phyloP scores from a whole-genome alignment of 2,113 vertebrate genomes.

The Erpornis zantholeuca region DNA sequence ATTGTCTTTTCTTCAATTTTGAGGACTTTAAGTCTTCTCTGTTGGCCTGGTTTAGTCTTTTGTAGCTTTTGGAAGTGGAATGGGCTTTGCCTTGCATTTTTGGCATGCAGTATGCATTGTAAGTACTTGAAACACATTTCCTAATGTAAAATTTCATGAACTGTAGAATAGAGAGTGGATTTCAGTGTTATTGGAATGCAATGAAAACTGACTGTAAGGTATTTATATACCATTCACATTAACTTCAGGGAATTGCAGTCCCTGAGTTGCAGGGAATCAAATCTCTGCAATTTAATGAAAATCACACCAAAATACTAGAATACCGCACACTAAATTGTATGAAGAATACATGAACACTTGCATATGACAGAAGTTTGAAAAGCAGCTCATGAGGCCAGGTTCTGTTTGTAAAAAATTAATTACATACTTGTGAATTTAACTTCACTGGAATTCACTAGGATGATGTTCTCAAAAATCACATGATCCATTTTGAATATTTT shows the following conservation, averaged over 20 bases:
- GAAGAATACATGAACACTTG: neutral
- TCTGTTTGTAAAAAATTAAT: neutral
- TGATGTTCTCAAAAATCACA: neutral
- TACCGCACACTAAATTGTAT: neutral
- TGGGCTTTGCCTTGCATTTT: neutral
- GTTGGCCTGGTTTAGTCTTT: neutral
- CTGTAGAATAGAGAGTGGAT: neutral
- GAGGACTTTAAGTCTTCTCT: neutral
- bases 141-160: neutral
- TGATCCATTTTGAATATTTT: neutral
- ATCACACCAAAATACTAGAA: neutral
- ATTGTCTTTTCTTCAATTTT: neutral
- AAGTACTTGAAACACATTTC: neutral
- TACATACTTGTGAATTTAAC: neutral
- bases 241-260: neutral
- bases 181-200: neutral
- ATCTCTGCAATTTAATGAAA: neutral
- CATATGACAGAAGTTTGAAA: neutral
- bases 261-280: neutral
- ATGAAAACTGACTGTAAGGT: neutral
- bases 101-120: neutral
- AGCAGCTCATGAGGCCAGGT: neutral
- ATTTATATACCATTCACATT: neutral
- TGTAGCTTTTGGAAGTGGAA: neutral
- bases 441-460: neutral